A percentile compares a stretch with the other conserved stretches of the same genome.
Evolutionary conservation across 2,113 vertebrate genomes (phyloP).

Genomic region (Sphaerodactylus townsendi): DNA sequence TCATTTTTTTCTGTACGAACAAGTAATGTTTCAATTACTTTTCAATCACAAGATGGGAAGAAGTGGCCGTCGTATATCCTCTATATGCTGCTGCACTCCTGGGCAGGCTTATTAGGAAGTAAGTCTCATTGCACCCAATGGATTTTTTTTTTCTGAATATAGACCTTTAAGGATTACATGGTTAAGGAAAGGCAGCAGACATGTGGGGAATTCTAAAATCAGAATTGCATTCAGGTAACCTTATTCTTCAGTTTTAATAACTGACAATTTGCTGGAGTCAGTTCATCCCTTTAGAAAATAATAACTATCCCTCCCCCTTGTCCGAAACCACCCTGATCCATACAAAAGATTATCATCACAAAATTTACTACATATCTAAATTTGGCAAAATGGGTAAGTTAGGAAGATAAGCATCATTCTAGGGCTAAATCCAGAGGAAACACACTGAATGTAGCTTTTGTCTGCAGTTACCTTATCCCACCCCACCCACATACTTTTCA

Average conservation of each 20-base stretch:
- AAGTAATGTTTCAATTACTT: neutral
- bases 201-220: neutral
- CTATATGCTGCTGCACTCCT: no score
- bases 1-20: neutral
- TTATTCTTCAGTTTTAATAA: neutral
- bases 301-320: neutral
- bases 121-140: no score
- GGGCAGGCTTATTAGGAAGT: no score
- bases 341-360: neutral
- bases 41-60: neutral
- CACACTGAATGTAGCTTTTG: neutral
- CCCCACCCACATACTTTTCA: constrained; percentile 11
- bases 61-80: neutral
- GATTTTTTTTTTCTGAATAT: no score
- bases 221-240: neutral
- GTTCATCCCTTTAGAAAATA: neutral
- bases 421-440: neutral
- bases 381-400: neutral
- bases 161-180: no score
- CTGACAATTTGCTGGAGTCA: neutral
- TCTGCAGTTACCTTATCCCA: neutral
- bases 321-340: neutral
- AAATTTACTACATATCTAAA: neutral
- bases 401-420: neutral
- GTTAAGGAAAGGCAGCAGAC: neutral